phyloP scores from a whole-genome alignment of 2,888 invertebrate genomes.

The Lithophane leautieri region DNA sequence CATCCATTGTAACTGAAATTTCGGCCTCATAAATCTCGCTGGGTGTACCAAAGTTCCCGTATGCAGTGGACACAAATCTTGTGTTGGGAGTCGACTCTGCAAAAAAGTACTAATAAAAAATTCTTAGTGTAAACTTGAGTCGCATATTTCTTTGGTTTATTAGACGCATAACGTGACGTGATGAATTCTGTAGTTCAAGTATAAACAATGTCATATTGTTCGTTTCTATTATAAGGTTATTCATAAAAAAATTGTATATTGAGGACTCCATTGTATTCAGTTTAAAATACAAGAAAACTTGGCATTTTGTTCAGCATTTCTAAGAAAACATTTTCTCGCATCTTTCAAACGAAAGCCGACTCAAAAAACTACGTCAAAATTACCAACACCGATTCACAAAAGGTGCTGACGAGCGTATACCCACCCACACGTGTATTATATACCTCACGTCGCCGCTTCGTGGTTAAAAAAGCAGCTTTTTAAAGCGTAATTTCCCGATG shows the following conservation, averaged over 20 bases:
- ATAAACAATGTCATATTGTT: not conserved
- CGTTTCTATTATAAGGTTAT: not conserved
- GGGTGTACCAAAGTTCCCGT: slow-evolving; percentile 65
- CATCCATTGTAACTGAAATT: slow-evolving; percentile 69
- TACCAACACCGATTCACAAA: slow-evolving; percentile 40
- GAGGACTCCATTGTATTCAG: not conserved
- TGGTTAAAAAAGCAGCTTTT: slow-evolving; percentile 42
- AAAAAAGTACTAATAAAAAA: slow-evolving; percentile 63
- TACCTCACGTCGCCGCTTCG: slow-evolving; percentile 21
- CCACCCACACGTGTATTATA: not conserved
- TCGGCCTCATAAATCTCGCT: slow-evolving; percentile 64
- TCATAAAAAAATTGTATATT: not conserved
- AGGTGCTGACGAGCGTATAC: slow-evolving; percentile 19
- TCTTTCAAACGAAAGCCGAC: not conserved
- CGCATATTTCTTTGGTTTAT: slow-evolving; percentile 19
- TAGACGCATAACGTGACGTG: slow-evolving; percentile 16
- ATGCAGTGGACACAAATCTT: slow-evolving; percentile 69
- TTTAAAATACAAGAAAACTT: not conserved
- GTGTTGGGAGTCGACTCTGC: slow-evolving; percentile 49
- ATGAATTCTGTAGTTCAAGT: not conserved
- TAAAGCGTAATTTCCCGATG: slow-evolving; percentile 58
- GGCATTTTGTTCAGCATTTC: not conserved
- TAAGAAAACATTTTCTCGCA: slow-evolving; percentile 6
- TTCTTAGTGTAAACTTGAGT: slow-evolving; percentile 44
- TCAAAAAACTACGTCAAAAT: slow-evolving; percentile 35